Evolutionary conservation across 2,888 invertebrate species (phyloP), one percentile per base, ranked within the genome.

Genomic region (Lasius platythorax): DNA sequence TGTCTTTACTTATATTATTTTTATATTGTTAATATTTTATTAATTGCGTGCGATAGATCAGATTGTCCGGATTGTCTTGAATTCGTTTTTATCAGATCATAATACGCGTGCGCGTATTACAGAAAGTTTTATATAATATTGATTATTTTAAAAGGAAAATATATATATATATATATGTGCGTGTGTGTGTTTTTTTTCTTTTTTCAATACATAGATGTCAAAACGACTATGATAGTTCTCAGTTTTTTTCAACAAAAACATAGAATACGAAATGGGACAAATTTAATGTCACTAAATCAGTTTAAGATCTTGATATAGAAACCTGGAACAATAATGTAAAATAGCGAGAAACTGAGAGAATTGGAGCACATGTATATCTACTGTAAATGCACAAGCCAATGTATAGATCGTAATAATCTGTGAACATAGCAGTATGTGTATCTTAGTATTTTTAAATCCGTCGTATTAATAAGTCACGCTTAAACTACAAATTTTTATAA

Each of bases 241-340:
- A 18, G 3, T 18, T 72, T 40, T 15, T 40, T 15, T 37, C n/a
- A 74, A 61, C 12, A 12, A 3, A 56, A 72, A 4, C 18, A 43
- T 28, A 18, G 18, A 40, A 58, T 18, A 58, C 23, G 3, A 73
- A 74, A 43, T 61, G 8, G 2, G 2, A 61, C 12, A 8, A 5
- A 61, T 61, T 40, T 30, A 73, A 73, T 73, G 2, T 40, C 11
- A 73, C 18, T 28, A 11, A 40, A 73, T 61, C 40, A 40, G 43
- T 30, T n/a, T 43, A 15, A 73, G 28, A 30, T 43, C 28, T 58
- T 6, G 5, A 58, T 23, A 23, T 15, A 43, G 11, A 73, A 28
- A 58, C 28, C 18, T 72, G 23, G 28, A 2, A 28, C 15, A 18
- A 8, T 40, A 28, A 37, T 33, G 37, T 40, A 72, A 56, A n/a